Evolutionary conservation across 2,113 vertebrate species (phyloP).

Genomic region (Saccopteryx leptura): DNA sequence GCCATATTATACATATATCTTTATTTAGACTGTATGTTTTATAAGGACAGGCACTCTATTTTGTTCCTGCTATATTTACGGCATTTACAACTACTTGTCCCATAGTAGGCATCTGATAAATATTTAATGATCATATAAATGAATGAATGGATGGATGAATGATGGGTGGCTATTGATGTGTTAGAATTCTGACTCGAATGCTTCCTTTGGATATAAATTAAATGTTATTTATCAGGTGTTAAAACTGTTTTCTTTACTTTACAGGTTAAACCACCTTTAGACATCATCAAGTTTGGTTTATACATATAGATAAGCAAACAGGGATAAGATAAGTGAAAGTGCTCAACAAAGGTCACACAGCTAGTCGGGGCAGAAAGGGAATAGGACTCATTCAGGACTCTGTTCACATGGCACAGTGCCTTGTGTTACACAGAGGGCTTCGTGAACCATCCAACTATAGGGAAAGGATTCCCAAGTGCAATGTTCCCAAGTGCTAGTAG

Average conservation of each 20-base stretch:
- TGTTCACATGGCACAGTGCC: neutral
- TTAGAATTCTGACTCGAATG: constrained; percentile 5
- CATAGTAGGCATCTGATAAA: neutral
- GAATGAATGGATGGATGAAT: neutral
- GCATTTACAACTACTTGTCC: neutral
- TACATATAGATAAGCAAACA: neutral
- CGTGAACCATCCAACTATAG: neutral
- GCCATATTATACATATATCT: neutral
- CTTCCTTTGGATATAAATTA: neutral
- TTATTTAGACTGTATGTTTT: neutral
- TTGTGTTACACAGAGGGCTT: neutral
- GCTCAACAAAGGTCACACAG: neutral
- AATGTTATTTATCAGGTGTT: neutral
- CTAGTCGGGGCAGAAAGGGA: neutral
- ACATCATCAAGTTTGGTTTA: neutral
- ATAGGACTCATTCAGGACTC: neutral
- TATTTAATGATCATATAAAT: neutral
- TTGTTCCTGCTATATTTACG: neutral
- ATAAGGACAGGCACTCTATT: neutral
- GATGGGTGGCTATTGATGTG: neutral
- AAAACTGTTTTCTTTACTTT: neutral
- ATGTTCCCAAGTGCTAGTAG: neutral
- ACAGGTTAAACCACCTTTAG: neutral
- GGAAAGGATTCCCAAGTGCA: neutral
- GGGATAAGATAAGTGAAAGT: neutral